Percentiles rank a stretch among this genome's conserved stretches.
Conservation (phyloP, 2,113 vertebrate genomes). For the Myiozetetes cayanensis region DNA sequence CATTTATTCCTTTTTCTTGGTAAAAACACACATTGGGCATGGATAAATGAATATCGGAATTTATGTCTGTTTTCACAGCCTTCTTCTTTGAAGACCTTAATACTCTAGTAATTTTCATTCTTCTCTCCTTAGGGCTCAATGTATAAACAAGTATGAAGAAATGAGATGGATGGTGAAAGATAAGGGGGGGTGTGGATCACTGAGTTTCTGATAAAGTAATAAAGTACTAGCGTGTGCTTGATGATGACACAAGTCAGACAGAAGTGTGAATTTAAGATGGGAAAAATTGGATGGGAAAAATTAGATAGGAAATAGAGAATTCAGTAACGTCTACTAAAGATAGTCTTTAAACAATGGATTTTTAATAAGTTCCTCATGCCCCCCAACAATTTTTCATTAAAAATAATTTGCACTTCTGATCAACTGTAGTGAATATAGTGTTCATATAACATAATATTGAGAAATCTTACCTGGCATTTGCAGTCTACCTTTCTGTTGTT, state of each 20-base stretch:
- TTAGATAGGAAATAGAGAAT: neutral
- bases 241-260: slow-evolving; percentile 3
- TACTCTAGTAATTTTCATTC: neutral
- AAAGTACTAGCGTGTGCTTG: neutral
- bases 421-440: neutral
- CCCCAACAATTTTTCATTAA: neutral
- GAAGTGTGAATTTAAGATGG: neutral
- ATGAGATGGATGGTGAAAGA: neutral
- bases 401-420: neutral
- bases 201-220: neutral
- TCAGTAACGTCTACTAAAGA: neutral
- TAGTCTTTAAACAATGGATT: neutral
- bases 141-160: neutral
- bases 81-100: neutral
- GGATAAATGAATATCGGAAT: neutral
- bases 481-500: neutral
- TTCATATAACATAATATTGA: neutral
- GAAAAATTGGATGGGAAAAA: neutral
- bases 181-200: neutral
- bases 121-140: neutral
- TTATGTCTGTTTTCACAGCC: neutral
- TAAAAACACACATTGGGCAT: neutral
- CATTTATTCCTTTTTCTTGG: neutral
- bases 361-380: neutral
- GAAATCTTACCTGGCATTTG: neutral